A percentile compares a stretch with the other conserved stretches of the same genome.
These are phyloP conservation scores for Naja naja DNA, from an alignment of 2,113 vertebrate species.

Conservation along the genomic window DNA sequence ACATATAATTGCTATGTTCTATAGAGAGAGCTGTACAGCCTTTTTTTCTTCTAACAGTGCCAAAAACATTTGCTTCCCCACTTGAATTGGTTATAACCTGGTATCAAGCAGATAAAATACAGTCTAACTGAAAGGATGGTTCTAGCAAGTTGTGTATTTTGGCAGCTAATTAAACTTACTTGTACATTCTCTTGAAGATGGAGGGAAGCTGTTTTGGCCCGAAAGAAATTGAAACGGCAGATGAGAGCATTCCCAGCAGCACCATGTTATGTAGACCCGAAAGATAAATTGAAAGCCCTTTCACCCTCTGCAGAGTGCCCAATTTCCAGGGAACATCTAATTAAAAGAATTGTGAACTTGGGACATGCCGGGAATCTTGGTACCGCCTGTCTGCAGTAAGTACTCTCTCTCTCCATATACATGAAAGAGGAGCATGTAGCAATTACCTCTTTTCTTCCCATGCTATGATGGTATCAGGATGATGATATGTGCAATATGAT, in stretches of 20 bases:
- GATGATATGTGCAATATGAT: not conserved
- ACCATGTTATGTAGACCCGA: constrained; percentile 80
- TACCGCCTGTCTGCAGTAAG: constrained; percentile 86
- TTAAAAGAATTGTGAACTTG: constrained; percentile 79
- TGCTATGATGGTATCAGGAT: not conserved
- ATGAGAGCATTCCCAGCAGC: constrained; percentile 97
- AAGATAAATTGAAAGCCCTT: constrained; percentile 77
- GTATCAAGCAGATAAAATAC: not conserved
- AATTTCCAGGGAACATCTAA: constrained; percentile 71
- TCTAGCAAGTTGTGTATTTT: not conserved
- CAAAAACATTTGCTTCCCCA: not conserved
- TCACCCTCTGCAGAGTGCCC: constrained; percentile 83
- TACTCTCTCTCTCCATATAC: not conserved
- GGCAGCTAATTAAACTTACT: not conserved
- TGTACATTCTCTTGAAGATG: constrained; percentile 72
- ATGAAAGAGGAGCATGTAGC: not conserved
- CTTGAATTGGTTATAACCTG: not conserved
- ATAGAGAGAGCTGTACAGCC: not conserved
- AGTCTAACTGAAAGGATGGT: not conserved
- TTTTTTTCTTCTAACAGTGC: not conserved
- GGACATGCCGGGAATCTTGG: constrained; percentile 84
- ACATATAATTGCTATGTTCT: not conserved
- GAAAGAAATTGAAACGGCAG: constrained; percentile 86
- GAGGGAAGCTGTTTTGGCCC: constrained; percentile 86
- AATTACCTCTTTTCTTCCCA: not conserved